Evolutionary conservation across 2,888 invertebrate genomes (phyloP), one percentile per base, ranked within the genome.

Genomic region (Megamerina dolium): DNA sequence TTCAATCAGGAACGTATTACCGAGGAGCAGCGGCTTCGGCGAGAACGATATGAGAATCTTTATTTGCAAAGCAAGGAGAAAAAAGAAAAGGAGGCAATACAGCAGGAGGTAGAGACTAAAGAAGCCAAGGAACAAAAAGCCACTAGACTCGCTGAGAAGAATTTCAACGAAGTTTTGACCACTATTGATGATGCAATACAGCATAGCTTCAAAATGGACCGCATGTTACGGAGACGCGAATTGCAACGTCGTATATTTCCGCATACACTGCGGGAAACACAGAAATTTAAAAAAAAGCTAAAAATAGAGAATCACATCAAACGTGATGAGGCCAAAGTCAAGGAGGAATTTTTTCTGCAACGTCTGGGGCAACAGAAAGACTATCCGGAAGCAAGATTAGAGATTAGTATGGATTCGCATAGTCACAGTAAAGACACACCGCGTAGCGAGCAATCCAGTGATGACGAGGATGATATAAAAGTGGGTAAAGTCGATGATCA

Each of bases 381-480:
- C 4, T 51, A 58, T 21, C 60, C 58, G 1, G 61, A 58, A 19
- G 60, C 56, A 1, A 47, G 52, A 0, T 51, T 64, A 13, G 55
- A 61, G 13, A 41, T 64, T 32, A 57, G 55, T 32, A 56, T 61
- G n/a, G 55, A 61, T 13, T 53, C 54, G 2, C 53, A 53, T 36
- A 51, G 51, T 9, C 45, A 55, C 9, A 53, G 49, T 10, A 54
- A 46, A 37, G 53, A 43, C 1, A 45, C 50, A 1, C 51, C 56
- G 27, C 55, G 55, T 8, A 57, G 58, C 13, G 68, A 68, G 20
- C 58, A 61, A 41, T 67, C 68, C 16, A 60, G 63, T 35, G 63
- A 68, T 19, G 68, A 71, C 29, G 71, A 66, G 43, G 68, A 66
- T 44, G 57, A 57, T 5, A 47, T 68, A 21, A 32, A 55, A 37